Conservation (phyloP, 2,797 vertebrate genomes). For the Allobates femoralis region DNA sequence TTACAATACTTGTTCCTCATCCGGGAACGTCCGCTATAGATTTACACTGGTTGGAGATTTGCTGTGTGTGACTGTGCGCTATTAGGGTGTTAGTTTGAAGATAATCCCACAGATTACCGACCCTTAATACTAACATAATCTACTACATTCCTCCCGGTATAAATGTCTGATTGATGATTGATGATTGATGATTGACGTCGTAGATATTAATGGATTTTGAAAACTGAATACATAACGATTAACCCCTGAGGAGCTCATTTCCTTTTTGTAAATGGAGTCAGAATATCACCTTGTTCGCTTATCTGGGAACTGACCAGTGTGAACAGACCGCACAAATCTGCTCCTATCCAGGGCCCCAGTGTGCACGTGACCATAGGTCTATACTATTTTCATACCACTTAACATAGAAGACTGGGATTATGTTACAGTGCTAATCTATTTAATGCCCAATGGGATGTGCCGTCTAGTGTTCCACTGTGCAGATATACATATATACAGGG, state of each 20-base stretch:
- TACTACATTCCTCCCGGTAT: not conserved
- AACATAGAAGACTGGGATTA: constrained; percentile 36
- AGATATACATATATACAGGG: not conserved
- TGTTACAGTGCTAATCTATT: constrained; percentile 50
- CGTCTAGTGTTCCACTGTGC: not conserved
- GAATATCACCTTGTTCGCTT: not conserved
- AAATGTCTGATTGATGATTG: not conserved
- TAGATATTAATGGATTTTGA: not conserved
- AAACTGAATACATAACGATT: not conserved
- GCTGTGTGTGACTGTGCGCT: not conserved
- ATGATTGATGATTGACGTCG: not conserved
- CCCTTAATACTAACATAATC: not conserved
- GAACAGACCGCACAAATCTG: not conserved
- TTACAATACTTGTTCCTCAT: too few relatives aligned
- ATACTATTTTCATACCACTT: constrained; percentile 57
- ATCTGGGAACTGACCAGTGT: not conserved
- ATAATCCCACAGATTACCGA: not conserved
- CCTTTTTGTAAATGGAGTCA: not conserved
- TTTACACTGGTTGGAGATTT: too few relatives aligned
- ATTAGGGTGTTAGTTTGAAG: not conserved
- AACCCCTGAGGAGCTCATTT: not conserved
- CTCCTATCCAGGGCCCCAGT: constrained; percentile 16
- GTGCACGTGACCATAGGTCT: constrained; percentile 1
- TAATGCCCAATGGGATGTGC: constrained; percentile 25
- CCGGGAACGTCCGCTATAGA: too few relatives aligned